Conservation (phyloP, 2,888 invertebrate species). For the Metacarcinus magister region DNA sequence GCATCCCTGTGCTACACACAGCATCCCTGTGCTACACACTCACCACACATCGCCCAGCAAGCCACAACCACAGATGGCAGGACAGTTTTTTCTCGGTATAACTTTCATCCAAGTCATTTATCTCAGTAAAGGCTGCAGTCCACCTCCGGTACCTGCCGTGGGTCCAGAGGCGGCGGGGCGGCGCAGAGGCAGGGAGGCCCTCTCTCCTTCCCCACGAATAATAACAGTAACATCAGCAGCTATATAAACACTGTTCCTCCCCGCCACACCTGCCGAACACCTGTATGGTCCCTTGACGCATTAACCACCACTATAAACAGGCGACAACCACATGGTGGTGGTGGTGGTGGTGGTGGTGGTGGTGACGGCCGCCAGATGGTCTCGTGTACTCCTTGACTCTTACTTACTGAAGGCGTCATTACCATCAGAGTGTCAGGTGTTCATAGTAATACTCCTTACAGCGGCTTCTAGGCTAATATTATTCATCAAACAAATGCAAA, state of each 20-base stretch:
- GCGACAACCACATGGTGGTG: too few species aligned
- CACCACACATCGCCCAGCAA: not conserved
- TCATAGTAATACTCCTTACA: too few species aligned
- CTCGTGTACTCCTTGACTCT: too few species aligned
- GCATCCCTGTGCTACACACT: not conserved
- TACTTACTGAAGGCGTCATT: too few species aligned
- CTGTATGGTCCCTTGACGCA: too few species aligned
- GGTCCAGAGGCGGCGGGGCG: not conserved
- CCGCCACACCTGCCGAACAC: not conserved
- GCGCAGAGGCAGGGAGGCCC: not conserved
- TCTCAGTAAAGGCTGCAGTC: not conserved
- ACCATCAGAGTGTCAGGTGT: too few species aligned
- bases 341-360: too few species aligned
- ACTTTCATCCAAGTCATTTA: not conserved
- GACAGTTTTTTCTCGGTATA: not conserved
- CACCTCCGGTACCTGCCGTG: not conserved
- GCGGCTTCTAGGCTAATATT: too few species aligned
- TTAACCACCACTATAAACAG: too few species aligned
- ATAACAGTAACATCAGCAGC: not conserved
- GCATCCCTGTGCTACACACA: not conserved
- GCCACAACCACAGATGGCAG: constrained; percentile 18
- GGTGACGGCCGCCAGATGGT: too few species aligned
- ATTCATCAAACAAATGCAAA: too few species aligned
- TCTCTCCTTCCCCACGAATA: not conserved
- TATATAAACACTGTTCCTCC: not conserved